Evolutionary conservation across 2,113 vertebrate species (phyloP).

Genomic region (Vulpes lagopus): DNA sequence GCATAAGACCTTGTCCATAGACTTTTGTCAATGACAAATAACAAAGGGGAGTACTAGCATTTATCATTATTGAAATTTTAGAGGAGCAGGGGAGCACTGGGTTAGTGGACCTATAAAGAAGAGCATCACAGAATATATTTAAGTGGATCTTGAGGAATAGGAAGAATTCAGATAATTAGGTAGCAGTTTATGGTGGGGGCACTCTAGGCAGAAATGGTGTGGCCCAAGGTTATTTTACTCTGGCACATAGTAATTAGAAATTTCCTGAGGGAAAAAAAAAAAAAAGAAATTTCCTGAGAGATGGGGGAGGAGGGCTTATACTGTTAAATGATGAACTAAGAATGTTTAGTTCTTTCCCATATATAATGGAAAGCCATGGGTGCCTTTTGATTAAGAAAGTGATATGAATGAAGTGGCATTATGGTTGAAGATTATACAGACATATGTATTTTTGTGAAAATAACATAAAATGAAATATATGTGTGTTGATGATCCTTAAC

Average conservation of each 20-base stretch:
- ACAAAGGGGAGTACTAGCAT: neutral
- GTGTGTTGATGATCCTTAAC: neutral
- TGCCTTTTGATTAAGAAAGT: slow-evolving; percentile 40
- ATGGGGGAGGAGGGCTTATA: neutral
- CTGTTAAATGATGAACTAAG: slow-evolving; percentile 10
- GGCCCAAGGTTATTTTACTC: neutral
- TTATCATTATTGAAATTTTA: slow-evolving; percentile 50
- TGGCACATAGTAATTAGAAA: neutral
- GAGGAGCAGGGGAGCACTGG: neutral
- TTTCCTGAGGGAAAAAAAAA: neutral
- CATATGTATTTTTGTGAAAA: neutral
- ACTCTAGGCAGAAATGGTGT: neutral
- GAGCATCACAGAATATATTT: slow-evolving; percentile 2
- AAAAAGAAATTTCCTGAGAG: neutral
- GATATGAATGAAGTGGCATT: neutral
- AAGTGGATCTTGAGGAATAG: neutral
- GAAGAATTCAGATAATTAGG: slow-evolving; percentile 2
- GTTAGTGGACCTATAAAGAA: neutral
- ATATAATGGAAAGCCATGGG: neutral
- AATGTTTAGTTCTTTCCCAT: neutral
- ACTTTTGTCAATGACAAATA: neutral
- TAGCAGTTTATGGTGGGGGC: neutral
- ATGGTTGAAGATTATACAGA: neutral
- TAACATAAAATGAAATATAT: neutral
- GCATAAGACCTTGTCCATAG: neutral